A percentile compares a stretch with the other conserved stretches of the same genome.
phyloP scores from a whole-genome alignment of 2,888 invertebrate species.

The Acronicta leporina region DNA sequence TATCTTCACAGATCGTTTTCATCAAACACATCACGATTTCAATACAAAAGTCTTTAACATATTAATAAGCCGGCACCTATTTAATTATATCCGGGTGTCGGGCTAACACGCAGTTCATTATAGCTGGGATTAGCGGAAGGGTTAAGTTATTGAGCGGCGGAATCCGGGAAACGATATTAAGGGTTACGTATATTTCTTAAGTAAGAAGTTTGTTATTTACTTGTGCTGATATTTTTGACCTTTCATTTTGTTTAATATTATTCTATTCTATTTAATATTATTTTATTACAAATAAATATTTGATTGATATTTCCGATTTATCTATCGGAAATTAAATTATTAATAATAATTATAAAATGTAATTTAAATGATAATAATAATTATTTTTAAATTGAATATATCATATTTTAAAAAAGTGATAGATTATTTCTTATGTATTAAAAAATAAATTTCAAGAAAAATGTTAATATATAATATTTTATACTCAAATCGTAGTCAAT shows the following conservation, averaged over 20 bases:
- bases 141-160: conserved; percentile 72
- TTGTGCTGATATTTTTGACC: conserved; percentile 17
- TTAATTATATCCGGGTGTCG: conserved; percentile 63
- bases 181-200: conserved; percentile 57
- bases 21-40: conserved; percentile 45
- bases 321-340: too few species aligned
- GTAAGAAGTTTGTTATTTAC: conserved; percentile 47
- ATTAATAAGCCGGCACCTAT: conserved; percentile 60
- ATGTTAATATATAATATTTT: too few species aligned
- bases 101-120: conserved; percentile 76
- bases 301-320: too few species aligned
- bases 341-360: too few species aligned
- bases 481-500: too few species aligned
- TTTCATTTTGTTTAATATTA: background rate
- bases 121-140: conserved; percentile 78
- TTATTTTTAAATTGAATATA: too few species aligned
- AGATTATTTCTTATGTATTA: too few species aligned
- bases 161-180: conserved; percentile 61
- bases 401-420: too few species aligned
- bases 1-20: conserved; percentile 13
- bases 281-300: too few species aligned
- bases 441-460: too few species aligned
- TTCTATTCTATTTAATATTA: too few species aligned
- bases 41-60: conserved; percentile 52
- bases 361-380: too few species aligned